Evolutionary conservation across 2,888 invertebrate genomes (phyloP).

Genomic region (Disparrhopalites patrizii): DNA sequence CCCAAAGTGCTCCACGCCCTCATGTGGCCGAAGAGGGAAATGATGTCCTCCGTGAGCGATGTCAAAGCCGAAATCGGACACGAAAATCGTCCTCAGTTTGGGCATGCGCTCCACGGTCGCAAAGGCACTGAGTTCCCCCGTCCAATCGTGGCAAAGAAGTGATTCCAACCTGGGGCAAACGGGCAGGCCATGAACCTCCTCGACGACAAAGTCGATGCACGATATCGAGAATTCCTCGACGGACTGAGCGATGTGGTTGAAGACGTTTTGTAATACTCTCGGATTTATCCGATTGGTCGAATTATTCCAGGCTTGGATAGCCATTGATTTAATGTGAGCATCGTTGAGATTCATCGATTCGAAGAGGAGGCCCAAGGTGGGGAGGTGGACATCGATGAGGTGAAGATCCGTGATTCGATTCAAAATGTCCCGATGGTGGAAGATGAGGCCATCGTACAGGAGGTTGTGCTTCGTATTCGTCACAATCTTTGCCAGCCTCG

Average conservation of each 20-base stretch:
- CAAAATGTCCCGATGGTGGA: neutral
- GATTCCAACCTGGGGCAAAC: neutral
- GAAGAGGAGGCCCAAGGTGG: neutral
- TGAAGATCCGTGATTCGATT: neutral
- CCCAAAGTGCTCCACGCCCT: neutral
- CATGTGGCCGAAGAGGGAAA: neutral
- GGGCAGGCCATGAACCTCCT: neutral
- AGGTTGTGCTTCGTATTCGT: neutral
- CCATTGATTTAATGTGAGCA: neutral
- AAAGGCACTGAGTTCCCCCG: neutral
- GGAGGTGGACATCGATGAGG: neutral
- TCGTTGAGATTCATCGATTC: neutral
- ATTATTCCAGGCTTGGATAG: neutral
- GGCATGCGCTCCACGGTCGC: neutral
- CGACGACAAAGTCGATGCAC: neutral
- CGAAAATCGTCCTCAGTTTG: neutral
- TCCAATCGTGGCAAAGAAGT: neutral
- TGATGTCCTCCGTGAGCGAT: too few species aligned
- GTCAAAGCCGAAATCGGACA: slow-evolving; percentile 1
- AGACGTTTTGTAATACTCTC: neutral
- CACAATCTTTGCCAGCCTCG: neutral
- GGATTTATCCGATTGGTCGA: neutral
- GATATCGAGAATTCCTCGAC: neutral
- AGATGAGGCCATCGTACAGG: neutral
- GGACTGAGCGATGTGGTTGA: neutral